These are phyloP conservation scores for Cyclophora albipunctata DNA, from an alignment of 2,888 invertebrate species.

Conservation along the genomic window DNA sequence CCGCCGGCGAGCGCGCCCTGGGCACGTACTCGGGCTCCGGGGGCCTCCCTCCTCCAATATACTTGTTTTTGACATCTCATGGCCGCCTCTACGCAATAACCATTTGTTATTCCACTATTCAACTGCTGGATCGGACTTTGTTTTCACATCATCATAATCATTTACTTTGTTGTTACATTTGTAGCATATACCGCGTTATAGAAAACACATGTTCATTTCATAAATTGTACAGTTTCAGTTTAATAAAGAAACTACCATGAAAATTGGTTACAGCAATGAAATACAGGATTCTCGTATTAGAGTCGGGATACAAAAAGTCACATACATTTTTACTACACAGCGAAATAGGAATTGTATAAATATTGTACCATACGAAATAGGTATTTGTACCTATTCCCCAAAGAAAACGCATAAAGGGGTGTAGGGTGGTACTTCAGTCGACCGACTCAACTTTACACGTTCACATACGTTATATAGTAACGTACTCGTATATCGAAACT, in stretches of 20 bases:
- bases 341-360: too few relatives aligned
- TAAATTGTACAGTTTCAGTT: too few relatives aligned
- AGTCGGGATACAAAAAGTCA: too few relatives aligned
- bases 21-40: constrained; percentile 53
- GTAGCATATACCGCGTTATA: too few relatives aligned
- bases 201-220: too few relatives aligned
- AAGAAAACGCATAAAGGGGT: constrained; percentile 19
- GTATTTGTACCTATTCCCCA: constrained; percentile 28
- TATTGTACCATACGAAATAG: neutral
- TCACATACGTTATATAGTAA: constrained; percentile 1
- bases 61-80: constrained; percentile 58
- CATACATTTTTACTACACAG: too few relatives aligned
- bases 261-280: too few relatives aligned
- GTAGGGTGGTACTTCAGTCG: constrained; percentile 21
- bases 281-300: too few relatives aligned
- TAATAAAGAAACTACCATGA: too few relatives aligned
- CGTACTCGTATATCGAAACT: constrained; percentile 4
- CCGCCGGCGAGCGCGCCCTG: constrained; percentile 33
- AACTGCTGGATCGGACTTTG: neutral
- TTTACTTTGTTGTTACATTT: constrained; percentile 5
- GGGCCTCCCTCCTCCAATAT: constrained; percentile 47
- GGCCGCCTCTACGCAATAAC: constrained; percentile 34
- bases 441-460: constrained; percentile 18
- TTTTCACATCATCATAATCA: constrained; percentile 4
- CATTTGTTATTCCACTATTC: constrained; percentile 19